Evolutionary conservation across 2,888 invertebrate species (phyloP).

Genomic region (Rosalia funebris): DNA sequence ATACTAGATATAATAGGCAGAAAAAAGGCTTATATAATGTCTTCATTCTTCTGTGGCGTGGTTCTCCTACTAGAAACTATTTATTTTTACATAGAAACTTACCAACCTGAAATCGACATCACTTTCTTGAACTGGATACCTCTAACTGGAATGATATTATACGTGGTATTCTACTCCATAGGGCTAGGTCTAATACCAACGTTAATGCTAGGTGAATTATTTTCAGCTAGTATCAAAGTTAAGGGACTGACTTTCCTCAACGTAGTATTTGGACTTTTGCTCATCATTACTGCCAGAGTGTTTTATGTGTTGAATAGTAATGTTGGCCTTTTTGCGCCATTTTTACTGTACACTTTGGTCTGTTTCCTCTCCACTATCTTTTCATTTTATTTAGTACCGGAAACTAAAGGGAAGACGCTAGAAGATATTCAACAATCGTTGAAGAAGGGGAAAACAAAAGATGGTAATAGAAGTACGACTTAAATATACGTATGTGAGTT

Average conservation of each 20-base stretch:
- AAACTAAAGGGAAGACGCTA: conserved; percentile 34
- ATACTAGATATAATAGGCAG: conserved; percentile 48
- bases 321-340: conserved; percentile 51
- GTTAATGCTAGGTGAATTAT: conserved; percentile 54
- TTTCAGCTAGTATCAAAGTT: conserved; percentile 52
- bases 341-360: conserved; percentile 51
- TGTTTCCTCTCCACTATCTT: conserved; percentile 14
- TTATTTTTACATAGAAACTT: conserved; percentile 48
- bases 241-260: conserved; percentile 46
- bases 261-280: conserved; percentile 44
- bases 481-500: no score
- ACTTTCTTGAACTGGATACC: conserved; percentile 50
- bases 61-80: conserved; percentile 42
- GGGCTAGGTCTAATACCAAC: conserved; percentile 52
- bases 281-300: conserved; percentile 48
- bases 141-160: conserved; percentile 52
- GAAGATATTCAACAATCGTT: conserved; percentile 33
- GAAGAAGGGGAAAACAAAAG: conserved; percentile 8
- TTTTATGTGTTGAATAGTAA: conserved; percentile 52
- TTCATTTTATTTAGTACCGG: conserved; percentile 24
- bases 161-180: conserved; percentile 44
- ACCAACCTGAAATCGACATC: conserved; percentile 41
- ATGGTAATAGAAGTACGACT: no score
- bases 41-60: conserved; percentile 42
- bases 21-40: conserved; percentile 46